Evolutionary conservation across 1,140 invertebrate genomes (phyloP), one percentile per base, ranked within the genome.

Genomic region (Macrocentrus cingulum): DNA sequence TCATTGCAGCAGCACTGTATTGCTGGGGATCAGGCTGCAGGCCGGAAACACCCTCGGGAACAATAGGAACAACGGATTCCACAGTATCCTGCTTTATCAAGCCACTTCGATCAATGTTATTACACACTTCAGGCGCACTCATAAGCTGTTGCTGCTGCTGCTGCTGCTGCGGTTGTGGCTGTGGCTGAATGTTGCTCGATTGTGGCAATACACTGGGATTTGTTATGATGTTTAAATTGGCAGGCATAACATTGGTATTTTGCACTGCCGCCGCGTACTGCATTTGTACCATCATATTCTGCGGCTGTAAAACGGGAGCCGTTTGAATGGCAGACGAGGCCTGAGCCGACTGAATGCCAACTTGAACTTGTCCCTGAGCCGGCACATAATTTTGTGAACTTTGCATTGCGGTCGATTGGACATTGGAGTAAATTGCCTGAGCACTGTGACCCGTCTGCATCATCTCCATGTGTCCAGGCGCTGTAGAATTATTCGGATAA

Each of bases 221-320:
- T 7, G 71, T 64, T n/a, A 66, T 66, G 1, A 76, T 68, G 1
- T 69, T 57, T 2, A 72, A 65, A 8, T 65, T 65, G 2, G 64
- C 60, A 6, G 69, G 48, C 15, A 74, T 69, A 8, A 67, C 60
- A 23, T 58, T 76, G 4, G 66, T 49, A 57, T 41, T 69, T 49
- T 75, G 73, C 1, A 39, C 15, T 39, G 37, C 15, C 5, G 39
- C 36, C 5, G 62, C 52, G 65, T 77, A 77, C 20, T 77, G 76
- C 61, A 76, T 58, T 42, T 80, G 76, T 54, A 75, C 54, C 32
- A 76, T 59, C 22, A 78, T 60, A 46, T 66, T 72, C 25, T 72
- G 74, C 29, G 36, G 67, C 59, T 1, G 66, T 63, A 6, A 71
- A 50, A 41, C 67, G 62, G 65, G 0, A 32, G 68, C 50, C 60